These are phyloP conservation scores for Chorisops tibialis DNA, from an alignment of 2,888 invertebrate genomes.

Conservation along the genomic window DNA sequence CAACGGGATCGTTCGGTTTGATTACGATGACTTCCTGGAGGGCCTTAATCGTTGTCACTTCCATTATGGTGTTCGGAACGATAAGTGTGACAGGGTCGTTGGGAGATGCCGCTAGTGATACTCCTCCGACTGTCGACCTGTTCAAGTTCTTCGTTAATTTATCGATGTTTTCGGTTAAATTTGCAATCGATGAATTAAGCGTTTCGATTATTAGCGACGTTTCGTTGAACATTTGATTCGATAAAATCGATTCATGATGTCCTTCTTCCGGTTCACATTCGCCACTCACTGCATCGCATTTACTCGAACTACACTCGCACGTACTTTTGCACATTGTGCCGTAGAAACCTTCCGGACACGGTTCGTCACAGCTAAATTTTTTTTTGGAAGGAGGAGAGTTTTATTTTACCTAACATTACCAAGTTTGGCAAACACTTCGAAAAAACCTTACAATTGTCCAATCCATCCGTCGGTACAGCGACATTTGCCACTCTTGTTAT, in stretches of 20 bases:
- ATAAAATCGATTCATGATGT: not conserved
- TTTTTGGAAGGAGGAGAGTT: conserved; percentile 1
- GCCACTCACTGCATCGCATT: conserved; percentile 39
- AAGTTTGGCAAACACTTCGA: not conserved
- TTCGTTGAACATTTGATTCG: conserved; percentile 36
- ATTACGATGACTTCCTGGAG: conserved; percentile 47
- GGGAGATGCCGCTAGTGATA: no score
- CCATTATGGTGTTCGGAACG: conserved; percentile 27
- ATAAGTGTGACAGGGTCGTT: conserved; percentile 31
- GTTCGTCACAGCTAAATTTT: conserved; percentile 45
- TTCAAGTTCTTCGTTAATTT: conserved; percentile 45
- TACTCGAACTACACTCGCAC: conserved; percentile 44
- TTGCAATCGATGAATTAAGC: conserved; percentile 48
- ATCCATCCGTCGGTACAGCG: conserved; percentile 66
- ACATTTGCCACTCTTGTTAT: conserved; percentile 63
- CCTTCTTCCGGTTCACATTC: conserved; percentile 32
- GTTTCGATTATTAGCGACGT: conserved; percentile 48
- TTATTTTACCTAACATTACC: not conserved
- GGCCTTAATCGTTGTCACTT: conserved; percentile 39
- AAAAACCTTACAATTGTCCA: conserved; percentile 61
- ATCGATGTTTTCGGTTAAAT: conserved; percentile 47
- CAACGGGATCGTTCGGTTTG: conserved; percentile 37
- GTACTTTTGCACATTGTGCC: conserved; percentile 48
- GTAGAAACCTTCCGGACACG: conserved; percentile 46
- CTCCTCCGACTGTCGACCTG: conserved; percentile 34